These are phyloP conservation scores for Agrotis ipsilon DNA, from an alignment of 2,888 invertebrate genomes.

Conservation along the genomic window DNA sequence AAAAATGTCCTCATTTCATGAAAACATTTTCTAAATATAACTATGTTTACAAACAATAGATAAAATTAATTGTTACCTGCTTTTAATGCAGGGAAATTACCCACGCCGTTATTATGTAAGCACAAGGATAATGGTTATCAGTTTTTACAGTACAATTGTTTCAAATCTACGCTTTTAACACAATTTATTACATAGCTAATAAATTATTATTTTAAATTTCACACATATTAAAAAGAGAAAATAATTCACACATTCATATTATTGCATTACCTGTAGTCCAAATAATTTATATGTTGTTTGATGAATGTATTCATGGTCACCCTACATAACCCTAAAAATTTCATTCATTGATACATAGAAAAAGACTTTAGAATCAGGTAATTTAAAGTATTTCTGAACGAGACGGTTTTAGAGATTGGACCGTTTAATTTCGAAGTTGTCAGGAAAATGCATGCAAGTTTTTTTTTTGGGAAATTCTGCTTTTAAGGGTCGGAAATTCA, in stretches of 20 bases:
- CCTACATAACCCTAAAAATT: background rate
- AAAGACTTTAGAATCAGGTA: background rate
- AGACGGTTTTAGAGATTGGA: no score
- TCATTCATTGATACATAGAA: background rate
- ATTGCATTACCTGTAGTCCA: no score
- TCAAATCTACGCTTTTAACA: slow-evolving; percentile 11
- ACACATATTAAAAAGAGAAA: no score
- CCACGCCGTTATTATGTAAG: slow-evolving; percentile 11
- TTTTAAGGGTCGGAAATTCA: no score
- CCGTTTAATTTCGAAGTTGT: no score
- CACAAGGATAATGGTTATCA: slow-evolving; percentile 32
- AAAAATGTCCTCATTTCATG: slow-evolving; percentile 28
- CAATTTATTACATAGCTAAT: background rate
- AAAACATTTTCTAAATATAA: slow-evolving; percentile 34
- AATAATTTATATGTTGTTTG: background rate
- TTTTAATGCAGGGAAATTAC: slow-evolving; percentile 24
- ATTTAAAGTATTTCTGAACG: background rate
- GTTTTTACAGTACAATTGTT: slow-evolving; percentile 29
- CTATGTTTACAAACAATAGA: slow-evolving; percentile 36
- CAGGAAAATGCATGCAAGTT: no score
- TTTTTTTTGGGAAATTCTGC: no score
- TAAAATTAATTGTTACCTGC: slow-evolving; percentile 35
- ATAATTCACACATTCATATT: no score
- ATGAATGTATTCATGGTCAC: background rate
- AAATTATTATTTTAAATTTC: no score